Base-by-base conservation (phyloP, 2,113 vertebrate species). In the Panthera tigris region DNA sequence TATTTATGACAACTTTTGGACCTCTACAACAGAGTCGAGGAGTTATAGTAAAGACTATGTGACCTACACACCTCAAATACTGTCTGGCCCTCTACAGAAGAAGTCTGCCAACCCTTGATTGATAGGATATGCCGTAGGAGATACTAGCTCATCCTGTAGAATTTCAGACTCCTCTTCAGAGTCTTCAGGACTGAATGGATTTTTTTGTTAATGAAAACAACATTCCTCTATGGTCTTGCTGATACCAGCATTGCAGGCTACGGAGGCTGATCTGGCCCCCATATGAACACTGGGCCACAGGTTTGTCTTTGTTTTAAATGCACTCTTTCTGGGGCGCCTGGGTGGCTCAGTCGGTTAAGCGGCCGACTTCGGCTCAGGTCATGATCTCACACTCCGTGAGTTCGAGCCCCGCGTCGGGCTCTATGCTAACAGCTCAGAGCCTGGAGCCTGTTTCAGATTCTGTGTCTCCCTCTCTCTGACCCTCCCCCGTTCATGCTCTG, bases 271-370 rank as follows among this genome's bases (percentile, higher is more conserved):
- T 10, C 33, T 80, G 45, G 5, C 14, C 29, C 36, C 7, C 19
- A 18, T 4, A 19, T 80, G 27, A 79, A 16, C 13, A 10, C 45
- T 11, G 29, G 36, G 25, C 23, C 61, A 36, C 21, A 41, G 45
- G 15, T 61, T 89, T 65, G 33, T 4, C 81, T 78, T 96, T 55
- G 21, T 93, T 83, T 93, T 87, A 85, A 89, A 86, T 66, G 52
- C 68, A 73, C 33, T 74, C 27, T n/a, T 73, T 87, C n/a, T 63
- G 57, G 57, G 57, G 57, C 0, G 3, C 57, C 57, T 61, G 57
- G 57, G 57, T 23, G 57, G 57, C 57, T 61, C 57, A 61, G 57
- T 61, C 21, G 3, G 21, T 61, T 61, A 61, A 61, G 57, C 21
- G 19, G 23, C 57, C 3, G 57, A 25, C 57, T 61, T 61, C 23